Base-by-base conservation (phyloP, 2,113 vertebrate genomes). In the Dissostichus mawsoni region DNA sequence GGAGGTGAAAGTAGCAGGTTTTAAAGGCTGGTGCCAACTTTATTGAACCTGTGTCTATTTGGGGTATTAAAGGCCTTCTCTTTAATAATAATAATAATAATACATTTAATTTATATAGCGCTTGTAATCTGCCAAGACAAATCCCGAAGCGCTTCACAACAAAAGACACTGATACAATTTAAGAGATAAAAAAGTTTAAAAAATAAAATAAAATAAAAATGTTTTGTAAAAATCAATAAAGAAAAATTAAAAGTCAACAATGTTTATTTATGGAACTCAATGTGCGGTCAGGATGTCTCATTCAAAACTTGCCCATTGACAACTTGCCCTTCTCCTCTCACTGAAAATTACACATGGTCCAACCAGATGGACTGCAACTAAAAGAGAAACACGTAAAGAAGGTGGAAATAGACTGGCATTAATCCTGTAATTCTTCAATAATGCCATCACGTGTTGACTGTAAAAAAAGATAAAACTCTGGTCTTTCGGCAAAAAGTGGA, bases 21-120 rank as follows among this genome's bases (percentile, higher is more conserved):
- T 82, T 86, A 81, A 65, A 80, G 16, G 50, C 55, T 11, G 9
- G 18, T 76, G 83, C 33, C 73, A 87, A 86, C 68, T 89, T 87
- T 83, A 86, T 81, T 53, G 62, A 86, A 74, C 23, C 25, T 56
- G 44, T 75, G 45, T 74, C 36, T 53, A 20, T 53, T n/a, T 33
- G 48, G 23, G 41, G n/a, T 50, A 16, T 71, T 80, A 69, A 45
- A 69, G 3, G 69, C 59, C 18, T 75, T 81, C 0, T 50, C 63
- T 83, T 88, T 90, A 57, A 25, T 25, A 29, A 29, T 29, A 29
- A 29, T 20, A 20, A 20, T 29, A 29, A 29, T 29, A 29, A 29
- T 29, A 29, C 29, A 29, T 25, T 25, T 25, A 25, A 25, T 25
- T 25, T 25, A 25, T 29, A 29, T 29, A 29, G 29, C 3, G 3